These are phyloP conservation scores for Trichacis sp. DNA, from an alignment of 2,888 invertebrate genomes.

Conservation along the genomic window DNA sequence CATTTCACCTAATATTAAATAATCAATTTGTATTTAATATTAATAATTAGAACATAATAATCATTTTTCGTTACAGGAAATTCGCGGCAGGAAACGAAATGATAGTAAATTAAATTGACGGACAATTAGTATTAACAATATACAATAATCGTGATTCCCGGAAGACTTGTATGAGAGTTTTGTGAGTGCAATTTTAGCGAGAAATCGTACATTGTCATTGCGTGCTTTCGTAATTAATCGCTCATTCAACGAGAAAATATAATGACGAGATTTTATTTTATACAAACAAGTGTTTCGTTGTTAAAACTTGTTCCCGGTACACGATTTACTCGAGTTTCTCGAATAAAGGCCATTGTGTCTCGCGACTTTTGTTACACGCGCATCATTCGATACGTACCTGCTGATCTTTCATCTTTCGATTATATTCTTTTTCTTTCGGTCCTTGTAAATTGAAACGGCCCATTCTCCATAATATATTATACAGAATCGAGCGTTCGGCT, in stretches of 20 bases:
- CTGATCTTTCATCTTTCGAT: conserved; percentile 12
- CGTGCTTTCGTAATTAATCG: not conserved
- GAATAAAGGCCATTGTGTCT: conserved; percentile 19
- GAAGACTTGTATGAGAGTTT: not conserved
- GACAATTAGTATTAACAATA: too few relatives aligned
- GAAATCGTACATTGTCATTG: not conserved
- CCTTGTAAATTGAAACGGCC: conserved; percentile 15
- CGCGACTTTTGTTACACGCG: conserved; percentile 17
- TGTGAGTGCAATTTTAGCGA: not conserved
- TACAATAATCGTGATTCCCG: too few relatives aligned
- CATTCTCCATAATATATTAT: conserved; percentile 15
- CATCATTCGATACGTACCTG: conserved; percentile 11
- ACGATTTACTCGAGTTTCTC: conserved; percentile 34
- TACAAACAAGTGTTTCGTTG: conserved; percentile 17
- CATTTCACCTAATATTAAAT: too few relatives aligned
- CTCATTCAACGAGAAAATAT: not conserved
- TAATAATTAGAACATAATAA: too few relatives aligned
- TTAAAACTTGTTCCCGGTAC: conserved; percentile 22
- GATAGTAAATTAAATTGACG: too few relatives aligned
- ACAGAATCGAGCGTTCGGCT: conserved; percentile 2
- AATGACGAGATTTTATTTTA: not conserved
- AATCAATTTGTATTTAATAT: too few relatives aligned
- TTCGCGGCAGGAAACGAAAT: too few relatives aligned
- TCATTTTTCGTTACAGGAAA: too few relatives aligned
- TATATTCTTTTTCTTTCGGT: not conserved